Base-by-base conservation (phyloP, 2,797 vertebrate species). In the Champsocephalus gunnari region DNA sequence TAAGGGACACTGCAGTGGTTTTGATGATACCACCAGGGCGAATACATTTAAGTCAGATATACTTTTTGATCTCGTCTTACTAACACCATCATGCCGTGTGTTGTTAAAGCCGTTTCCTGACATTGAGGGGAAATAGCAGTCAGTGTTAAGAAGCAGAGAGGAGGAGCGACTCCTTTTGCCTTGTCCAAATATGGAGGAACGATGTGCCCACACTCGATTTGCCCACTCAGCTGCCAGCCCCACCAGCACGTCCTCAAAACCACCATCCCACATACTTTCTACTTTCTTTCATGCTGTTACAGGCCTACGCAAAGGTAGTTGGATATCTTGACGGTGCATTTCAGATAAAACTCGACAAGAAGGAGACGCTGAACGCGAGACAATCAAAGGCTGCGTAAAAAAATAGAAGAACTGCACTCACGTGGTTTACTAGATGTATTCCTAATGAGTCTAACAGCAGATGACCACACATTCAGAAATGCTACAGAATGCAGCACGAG, bases 151-250 rank as follows among this genome's bases (percentile, higher is more conserved):
- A 53, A 62, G 32, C 60, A 62, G 51, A 2, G 4, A 1, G 38
- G 45, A 61, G 59, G 63, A 63, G 45, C 3, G 0, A 16, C 28
- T 72, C 12, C 44, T 73, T 77, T 54, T 10, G 17, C 28, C 11
- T 12, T 3, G 28, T 80, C 67, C 69, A 73, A 78, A 84, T 75
- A 77, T 65, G 68, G 81, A 79, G 2, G 16, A 71, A 58, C 47
- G 8, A 70, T 71, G 55, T 43, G 21, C 34, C 60, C 24, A 44
- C 53, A 48, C 28, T 65, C 2, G 54, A 17, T 41, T 50, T 43
- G 53, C 47, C 12, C 28, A 28, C 28, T 38, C 66, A 63, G 62
- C 63, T 57, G 75, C 45, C 43, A 68, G 57, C 6, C 75, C 58
- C 58, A 51, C 58, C 72, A 60, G 41, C 49, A 48, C 32, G 14